Evolutionary conservation across 2,888 invertebrate genomes (phyloP), one percentile per base, ranked within the genome.

Genomic region (Pollenia amentaria): DNA sequence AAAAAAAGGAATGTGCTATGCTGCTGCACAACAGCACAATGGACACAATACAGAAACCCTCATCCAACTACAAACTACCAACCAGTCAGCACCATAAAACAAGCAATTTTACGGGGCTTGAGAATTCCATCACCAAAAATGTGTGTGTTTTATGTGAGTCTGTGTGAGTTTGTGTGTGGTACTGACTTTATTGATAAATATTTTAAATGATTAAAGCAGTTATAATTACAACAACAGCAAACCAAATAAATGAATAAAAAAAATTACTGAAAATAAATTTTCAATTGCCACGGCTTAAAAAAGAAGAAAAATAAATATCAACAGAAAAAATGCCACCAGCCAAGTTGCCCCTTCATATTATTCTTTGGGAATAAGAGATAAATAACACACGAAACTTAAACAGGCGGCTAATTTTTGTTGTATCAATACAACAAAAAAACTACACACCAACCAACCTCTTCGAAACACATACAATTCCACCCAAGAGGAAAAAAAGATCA

Each of bases 381-480:
- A 60, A 57, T 21, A 44, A 42, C 14, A 60, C 60, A 53, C 40
- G 38, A 55, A 83, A 83, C 46, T 70, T 77, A 70, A 75, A 76
- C 70, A 55, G 70, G 76, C 83, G 83, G 83, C 76, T 83, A 83
- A 83, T 83, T 83, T 83, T 83, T 77, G 70, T 82, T 82, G 76
- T 73, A 78, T 72, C 64, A 84, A 67, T 44, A 78, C 40, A 78
- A 55, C 76, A 70, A 83, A 21, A n/a, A 55, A 29, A 76, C 72
- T 29, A 40, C 64, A 70, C 64, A 64, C 77, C 69, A 53, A 64
- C 77, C 69, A 53, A 29, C 29, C 29, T 29, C 11, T n/a, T 42
- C 40, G 73, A 12, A 55, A 57, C 77, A 46, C 70, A 70, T 60
- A 9, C 62, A 57, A 29, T 65, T 72, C 72, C 51, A 44, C 42